phyloP scores from a whole-genome alignment of 2,888 invertebrate species.

The Halictus quadricinctus region DNA sequence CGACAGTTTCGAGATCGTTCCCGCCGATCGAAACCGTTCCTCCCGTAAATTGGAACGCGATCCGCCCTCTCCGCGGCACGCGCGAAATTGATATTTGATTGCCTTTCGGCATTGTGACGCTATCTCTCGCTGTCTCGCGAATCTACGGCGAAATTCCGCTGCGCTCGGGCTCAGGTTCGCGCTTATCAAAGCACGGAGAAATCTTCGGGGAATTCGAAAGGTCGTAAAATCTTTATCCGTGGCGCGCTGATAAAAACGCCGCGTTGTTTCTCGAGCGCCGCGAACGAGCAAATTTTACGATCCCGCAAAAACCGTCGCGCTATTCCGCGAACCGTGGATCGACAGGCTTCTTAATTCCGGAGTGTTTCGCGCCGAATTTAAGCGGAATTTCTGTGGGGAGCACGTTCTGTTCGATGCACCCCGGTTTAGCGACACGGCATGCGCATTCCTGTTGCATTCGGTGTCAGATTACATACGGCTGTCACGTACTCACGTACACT shows the following conservation, averaged over 20 bases:
- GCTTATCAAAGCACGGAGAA: neutral
- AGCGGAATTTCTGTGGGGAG: neutral
- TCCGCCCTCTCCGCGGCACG: neutral
- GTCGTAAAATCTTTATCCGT: constrained; percentile 41
- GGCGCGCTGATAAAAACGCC: neutral
- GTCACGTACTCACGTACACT: no score
- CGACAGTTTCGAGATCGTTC: constrained; percentile 38
- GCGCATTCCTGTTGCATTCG: neutral
- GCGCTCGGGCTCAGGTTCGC: neutral
- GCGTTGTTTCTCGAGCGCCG: neutral
- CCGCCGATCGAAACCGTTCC: constrained; percentile 32
- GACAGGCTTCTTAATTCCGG: neutral
- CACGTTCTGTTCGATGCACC: neutral
- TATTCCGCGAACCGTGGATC: neutral
- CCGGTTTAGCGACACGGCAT: neutral
- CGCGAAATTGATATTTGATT: constrained; percentile 57
- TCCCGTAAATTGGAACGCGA: constrained; percentile 52
- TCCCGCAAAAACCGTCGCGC: neutral
- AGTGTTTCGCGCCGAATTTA: neutral
- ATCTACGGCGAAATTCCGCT: constrained; percentile 1
- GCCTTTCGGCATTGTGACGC: constrained; percentile 46
- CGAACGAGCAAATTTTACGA: constrained; percentile 3
- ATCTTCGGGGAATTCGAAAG: constrained; percentile 21
- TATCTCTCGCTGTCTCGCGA: neutral
- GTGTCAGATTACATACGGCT: no score